Base-by-base conservation (phyloP, 1,140 invertebrate genomes). In the Psilanteris sp. region DNA sequence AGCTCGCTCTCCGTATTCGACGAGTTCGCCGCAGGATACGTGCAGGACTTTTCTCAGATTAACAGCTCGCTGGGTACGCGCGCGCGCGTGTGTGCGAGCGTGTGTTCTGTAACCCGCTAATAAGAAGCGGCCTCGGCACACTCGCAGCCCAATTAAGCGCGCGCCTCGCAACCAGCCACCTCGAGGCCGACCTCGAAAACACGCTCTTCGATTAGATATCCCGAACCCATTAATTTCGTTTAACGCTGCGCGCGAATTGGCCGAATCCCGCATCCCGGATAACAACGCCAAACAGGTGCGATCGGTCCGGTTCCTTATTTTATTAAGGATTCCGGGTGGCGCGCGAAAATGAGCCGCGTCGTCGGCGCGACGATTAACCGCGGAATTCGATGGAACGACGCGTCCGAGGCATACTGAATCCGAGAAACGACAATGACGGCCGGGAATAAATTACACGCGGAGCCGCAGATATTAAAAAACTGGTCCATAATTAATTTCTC, bases 1-100 rank as follows among this genome's bases (percentile, higher is more conserved):
- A 81, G 81, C 81, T 83, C 79, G 79, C 78, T 83, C 80, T 66
- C 75, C 81, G 80, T 79, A 78, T 79, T 77, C 74, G 20, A 73
- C 59, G 79, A 83, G 79, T 72, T 79, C 71, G 84, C 83, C 83
- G 81, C 83, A 86, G 85, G 87, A 87, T 85, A 86, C 75, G 76
- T 73, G 79, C 81, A 85, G 85, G 82, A 88, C 81, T 87, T 86
- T 87, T 85, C 66, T 71, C 83, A 83, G 84, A 86, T 85, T 85
- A 87, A 85, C 82, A 84, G 81, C 84, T 83, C 83, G 83, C 80
- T 80, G 77, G 82, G 82, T 85, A 37, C 26, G 32, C 26, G 46
- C 22, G 68, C 26, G 32, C 26, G 46, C 22, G 68, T 37, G 24
- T 57, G 41, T 57, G 50, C 34, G 13, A 36, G 6, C 29, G 31